Evolutionary conservation across 2,888 invertebrate species (phyloP).

Genomic region (Dinocampus coccinellae): DNA sequence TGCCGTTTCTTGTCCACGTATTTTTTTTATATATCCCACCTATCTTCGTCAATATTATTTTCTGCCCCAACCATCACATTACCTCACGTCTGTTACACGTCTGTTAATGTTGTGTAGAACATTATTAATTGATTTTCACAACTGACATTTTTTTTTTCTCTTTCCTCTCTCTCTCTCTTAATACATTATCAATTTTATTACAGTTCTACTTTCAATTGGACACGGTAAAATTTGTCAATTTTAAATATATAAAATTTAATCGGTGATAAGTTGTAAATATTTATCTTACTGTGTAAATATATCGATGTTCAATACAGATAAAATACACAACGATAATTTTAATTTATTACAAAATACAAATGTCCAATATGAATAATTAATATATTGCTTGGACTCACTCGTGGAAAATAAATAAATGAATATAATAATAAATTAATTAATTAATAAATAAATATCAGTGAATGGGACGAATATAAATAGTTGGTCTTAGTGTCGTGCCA

Average conservation of each 20-base stretch:
- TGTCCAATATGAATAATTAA: background rate
- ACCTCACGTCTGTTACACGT: conserved; percentile 16
- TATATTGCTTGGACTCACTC: too few species aligned
- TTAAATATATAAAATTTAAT: too few species aligned
- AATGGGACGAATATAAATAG: conserved; percentile 16
- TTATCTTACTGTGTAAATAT: too few species aligned
- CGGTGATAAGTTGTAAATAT: too few species aligned
- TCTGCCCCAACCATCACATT: conserved; percentile 16
- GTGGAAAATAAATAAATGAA: too few species aligned
- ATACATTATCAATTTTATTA: background rate
- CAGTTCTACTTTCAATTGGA: background rate
- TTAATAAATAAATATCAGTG: background rate
- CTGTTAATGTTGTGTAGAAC: background rate
- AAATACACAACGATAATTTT: background rate
- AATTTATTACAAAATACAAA: background rate
- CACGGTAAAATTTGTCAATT: background rate
- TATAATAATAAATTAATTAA: background rate
- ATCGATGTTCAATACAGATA: too few species aligned
- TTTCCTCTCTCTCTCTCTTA: too few species aligned
- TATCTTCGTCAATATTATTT: conserved; percentile 31
- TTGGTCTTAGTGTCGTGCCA: conserved; percentile 15
- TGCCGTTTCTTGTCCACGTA: conserved; percentile 34
- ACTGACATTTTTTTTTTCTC: background rate
- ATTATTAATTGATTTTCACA: conserved; percentile 16
- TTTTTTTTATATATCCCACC: conserved; percentile 6